Conservation (phyloP, 2,113 vertebrate species). For the Sander lucioperca region DNA sequence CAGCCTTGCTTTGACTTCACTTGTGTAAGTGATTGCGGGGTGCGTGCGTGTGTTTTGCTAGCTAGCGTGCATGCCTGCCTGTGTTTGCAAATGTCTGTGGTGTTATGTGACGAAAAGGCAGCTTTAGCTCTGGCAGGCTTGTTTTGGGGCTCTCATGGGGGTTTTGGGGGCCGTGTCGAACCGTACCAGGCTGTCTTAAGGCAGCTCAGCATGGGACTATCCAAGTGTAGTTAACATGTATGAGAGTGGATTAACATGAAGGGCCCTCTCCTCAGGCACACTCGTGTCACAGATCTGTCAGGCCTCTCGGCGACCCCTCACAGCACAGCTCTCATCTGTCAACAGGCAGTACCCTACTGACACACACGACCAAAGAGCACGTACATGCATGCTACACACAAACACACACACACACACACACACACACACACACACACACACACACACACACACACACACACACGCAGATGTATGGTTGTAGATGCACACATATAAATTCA, state of each 20-base stretch:
- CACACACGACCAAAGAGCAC: conserved; percentile 25
- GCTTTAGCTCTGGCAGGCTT: conserved; percentile 18
- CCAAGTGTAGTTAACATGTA: conserved; percentile 63
- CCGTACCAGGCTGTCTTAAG: conserved; percentile 32
- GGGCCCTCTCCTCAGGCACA: conserved; percentile 54
- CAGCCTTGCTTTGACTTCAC: conserved; percentile 70
- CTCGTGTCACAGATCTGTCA: conserved; percentile 73
- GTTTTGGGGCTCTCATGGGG: conserved; percentile 24
- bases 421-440: background rate
- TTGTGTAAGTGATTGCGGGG: conserved; percentile 59
- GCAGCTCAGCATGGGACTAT: conserved; percentile 38
- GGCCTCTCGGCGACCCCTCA: conserved; percentile 53
- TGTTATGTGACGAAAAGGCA: conserved; percentile 20
- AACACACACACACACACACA: conserved; percentile 5
- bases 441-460: conserved; percentile 14
- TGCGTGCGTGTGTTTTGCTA: conserved; percentile 1
- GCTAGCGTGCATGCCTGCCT: conserved; percentile 28
- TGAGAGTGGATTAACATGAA: conserved; percentile 63
- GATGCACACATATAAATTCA: background rate
- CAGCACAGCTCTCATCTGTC: conserved; percentile 60
- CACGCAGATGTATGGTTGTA: background rate
- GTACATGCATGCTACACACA: conserved; percentile 7
- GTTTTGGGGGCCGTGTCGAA: conserved; percentile 8
- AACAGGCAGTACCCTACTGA: conserved; percentile 38
- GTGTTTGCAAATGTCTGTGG: conserved; percentile 60